Evolutionary conservation across 2,113 vertebrate genomes (phyloP).

Genomic region (Noturus placidus): DNA sequence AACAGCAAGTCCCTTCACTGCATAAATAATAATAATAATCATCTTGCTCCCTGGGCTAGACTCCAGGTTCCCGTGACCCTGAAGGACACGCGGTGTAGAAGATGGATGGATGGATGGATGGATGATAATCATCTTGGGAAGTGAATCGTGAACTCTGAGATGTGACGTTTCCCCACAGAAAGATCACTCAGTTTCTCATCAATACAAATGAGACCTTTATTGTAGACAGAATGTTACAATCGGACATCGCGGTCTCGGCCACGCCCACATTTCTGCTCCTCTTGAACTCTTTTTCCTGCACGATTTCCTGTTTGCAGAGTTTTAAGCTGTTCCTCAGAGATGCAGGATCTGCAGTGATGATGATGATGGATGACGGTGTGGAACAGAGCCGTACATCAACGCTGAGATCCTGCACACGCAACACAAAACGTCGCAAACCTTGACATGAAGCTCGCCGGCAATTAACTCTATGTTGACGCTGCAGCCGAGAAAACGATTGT

Average conservation of each 20-base stretch:
- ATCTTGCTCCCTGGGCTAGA: too few species aligned
- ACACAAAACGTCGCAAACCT: not conserved
- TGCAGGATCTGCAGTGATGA: not conserved
- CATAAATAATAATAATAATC: too few species aligned
- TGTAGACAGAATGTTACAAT: not conserved
- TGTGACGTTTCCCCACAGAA: not conserved
- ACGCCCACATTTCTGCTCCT: not conserved
- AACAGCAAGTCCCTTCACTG: too few species aligned
- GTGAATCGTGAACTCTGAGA: not conserved
- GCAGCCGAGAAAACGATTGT: not conserved
- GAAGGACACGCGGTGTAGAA: too few species aligned
- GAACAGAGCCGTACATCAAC: not conserved
- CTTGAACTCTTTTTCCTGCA: not conserved
- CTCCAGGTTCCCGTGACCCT: too few species aligned
- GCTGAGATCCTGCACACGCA: not conserved
- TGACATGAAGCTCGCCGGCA: not conserved
- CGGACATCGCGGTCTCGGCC: not conserved
- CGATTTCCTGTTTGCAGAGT: not conserved
- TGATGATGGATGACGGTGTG: not conserved
- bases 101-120: too few species aligned
- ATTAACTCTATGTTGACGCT: not conserved
- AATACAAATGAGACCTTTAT: conserved; percentile 17
- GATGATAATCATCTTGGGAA: too few species aligned
- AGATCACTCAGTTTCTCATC: not conserved
- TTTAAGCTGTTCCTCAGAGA: not conserved